Conservation (phyloP, 2,888 invertebrate genomes). For the Cynaeus angustus region DNA sequence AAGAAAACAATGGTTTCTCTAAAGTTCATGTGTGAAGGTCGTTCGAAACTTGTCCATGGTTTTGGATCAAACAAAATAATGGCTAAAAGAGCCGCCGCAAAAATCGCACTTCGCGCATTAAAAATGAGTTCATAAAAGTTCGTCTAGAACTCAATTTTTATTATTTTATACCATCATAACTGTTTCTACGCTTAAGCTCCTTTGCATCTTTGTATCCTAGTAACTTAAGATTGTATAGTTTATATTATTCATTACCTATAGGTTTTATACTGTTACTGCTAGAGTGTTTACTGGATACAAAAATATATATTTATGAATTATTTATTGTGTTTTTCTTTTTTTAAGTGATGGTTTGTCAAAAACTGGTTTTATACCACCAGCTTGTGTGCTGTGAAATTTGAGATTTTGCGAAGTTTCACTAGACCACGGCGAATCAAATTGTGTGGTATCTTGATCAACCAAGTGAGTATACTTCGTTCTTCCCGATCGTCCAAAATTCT, state of each 20-base stretch:
- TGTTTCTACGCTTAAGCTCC: too few relatives aligned
- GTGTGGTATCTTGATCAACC: constrained; percentile 99
- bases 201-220: too few relatives aligned
- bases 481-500: constrained; percentile 99
- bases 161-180: too few relatives aligned
- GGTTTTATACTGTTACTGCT: too few relatives aligned
- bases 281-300: too few relatives aligned
- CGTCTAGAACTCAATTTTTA: too few relatives aligned
- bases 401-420: constrained; percentile 91
- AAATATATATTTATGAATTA: not conserved
- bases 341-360: constrained; percentile 90
- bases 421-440: constrained; percentile 98
- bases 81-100: constrained; percentile 87
- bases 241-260: too few relatives aligned
- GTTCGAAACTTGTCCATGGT: constrained; percentile 77
- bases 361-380: constrained; percentile 94
- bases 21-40: constrained; percentile 76
- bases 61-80: constrained; percentile 81
- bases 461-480: constrained; percentile 99
- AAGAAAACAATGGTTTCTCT: constrained; percentile 77
- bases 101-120: constrained; percentile 80
- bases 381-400: constrained; percentile 89
- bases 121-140: constrained; percentile 29
- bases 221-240: too few relatives aligned
- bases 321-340: constrained; percentile 70